These are phyloP conservation scores for Holocentrus rufus DNA, from an alignment of 2,797 vertebrate species.

Conservation along the genomic window DNA sequence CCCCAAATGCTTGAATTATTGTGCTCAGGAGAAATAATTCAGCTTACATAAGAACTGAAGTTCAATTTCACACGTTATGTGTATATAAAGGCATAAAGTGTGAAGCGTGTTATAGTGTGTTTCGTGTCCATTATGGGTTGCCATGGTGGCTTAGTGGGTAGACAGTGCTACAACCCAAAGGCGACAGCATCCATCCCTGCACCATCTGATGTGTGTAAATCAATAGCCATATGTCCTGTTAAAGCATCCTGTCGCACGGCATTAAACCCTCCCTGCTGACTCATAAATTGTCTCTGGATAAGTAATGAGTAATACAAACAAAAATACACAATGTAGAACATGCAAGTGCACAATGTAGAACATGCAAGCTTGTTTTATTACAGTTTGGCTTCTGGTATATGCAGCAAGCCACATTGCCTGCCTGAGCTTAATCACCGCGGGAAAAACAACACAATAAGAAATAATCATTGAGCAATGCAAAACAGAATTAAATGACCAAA, in stretches of 20 bases:
- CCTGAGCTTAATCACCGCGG: not conserved
- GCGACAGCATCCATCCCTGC: conserved; percentile 16
- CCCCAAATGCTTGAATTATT: no score
- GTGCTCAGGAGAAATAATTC: not conserved
- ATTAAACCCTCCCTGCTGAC: no score
- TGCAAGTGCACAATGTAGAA: no score
- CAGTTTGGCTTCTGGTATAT: not conserved
- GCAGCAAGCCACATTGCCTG: not conserved
- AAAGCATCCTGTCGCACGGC: not conserved
- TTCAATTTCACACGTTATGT: conserved; percentile 53
- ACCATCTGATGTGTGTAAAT: not conserved
- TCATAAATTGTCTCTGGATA: no score
- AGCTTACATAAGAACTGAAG: conserved; percentile 30
- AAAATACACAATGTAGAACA: not conserved
- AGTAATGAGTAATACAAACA: not conserved
- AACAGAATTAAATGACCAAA: not conserved
- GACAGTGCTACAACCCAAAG: not conserved
- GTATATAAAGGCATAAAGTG: conserved; percentile 27
- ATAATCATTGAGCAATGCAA: not conserved
- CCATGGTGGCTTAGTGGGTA: not conserved
- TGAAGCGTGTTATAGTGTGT: conserved; percentile 25
- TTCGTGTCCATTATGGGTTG: not conserved
- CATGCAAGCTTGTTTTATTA: no score
- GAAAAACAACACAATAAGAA: not conserved
- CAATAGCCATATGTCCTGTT: not conserved